Evolutionary conservation across 2,113 vertebrate genomes (phyloP), one percentile per base, ranked within the genome.

Genomic region (Centropus bengalensis): DNA sequence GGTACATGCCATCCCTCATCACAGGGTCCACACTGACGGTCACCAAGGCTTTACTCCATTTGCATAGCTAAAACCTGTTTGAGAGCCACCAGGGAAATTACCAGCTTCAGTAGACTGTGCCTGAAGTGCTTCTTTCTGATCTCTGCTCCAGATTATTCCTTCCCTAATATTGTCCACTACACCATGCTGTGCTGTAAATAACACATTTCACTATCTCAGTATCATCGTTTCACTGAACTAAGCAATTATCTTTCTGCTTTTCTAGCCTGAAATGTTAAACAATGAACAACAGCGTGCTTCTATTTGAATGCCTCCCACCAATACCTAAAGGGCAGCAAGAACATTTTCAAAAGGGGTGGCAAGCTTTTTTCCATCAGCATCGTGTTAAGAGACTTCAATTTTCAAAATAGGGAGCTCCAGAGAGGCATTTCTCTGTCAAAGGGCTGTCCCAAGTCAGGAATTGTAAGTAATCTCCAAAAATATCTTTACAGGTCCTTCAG

Each of bases 231-330:
- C 88, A 78, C 86, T 94, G 70, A 95, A 89, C 23, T 42, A 81
- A 93, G 88, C 73, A 94, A 94, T 95, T 91, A 86, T 49, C 69
- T 90, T 86, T 95, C 76, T 3, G 9, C 93, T 93, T 60, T 47
- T 36, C 86, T 82, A 64, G 80, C 63, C 86, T 66, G 92, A 87
- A 91, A 75, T 8, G 36, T 74, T 58, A 66, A 40, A 67, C 47
- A 45, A 45, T 59, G 66, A 93, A 75, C 82, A 92, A 88, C 66
- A 86, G 62, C 0, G 0, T 33, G 58, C 49, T 90, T 86, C 88
- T 94, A 54, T 78, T 76, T n/a, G 32, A 52, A 74, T 36, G 68
- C 68, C 62, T 94, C 54, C 30, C 58, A 75, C 62, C 58, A 86
- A 23, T 42, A 81, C 12, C 6, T 9, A 75, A 95, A 92, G 73